Base-by-base conservation (phyloP, 2,113 vertebrate species). In the Solea senegalensis region DNA sequence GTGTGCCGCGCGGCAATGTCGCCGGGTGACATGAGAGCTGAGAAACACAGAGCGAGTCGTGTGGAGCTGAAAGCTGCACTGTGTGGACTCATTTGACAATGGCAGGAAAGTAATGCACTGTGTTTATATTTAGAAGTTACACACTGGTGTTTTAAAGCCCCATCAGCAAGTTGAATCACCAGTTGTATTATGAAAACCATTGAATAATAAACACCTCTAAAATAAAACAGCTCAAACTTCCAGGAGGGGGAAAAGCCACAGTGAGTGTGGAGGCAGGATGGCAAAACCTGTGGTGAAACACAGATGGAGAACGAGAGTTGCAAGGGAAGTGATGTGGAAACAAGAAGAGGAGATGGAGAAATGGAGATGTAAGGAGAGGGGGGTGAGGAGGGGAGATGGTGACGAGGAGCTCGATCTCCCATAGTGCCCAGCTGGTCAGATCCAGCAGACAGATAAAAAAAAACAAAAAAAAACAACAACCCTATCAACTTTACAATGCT, bases 371-470 rank as follows among this genome's bases (percentile, higher is more conserved):
- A 27, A 7, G 41, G 44, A 16, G 4, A 28, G 16, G 55, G 11
- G 44, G 26, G 27, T 54, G 45, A 39, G 41, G 54, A 70, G 59
- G 45, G 16, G 54, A 58, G 62, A 60, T 48, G 50, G 61, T 62
- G 68, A 54, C 49, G 58, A 73, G 59, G 65, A 54, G 69, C 48
- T 28, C 28, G 56, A 43, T 67, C 65, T 62, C 69, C 40, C 40
- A 39, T 16, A 58, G 76, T 62, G 77, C 66, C 63, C 39, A 52
- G 65, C 71, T 78, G 54, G 65, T 65, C 62, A 73, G 69, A 64
- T 74, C 60, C 63, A 58, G 39, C 44, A 82, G 85, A 86, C 84
- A 78, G 84, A 92, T 81, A 88, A 90, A 91, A 78, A 76, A 86
- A 68, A 67, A 21, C 21, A 21, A 21, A n/a, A n/a, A n/a, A n/a